These are phyloP conservation scores for Drosophila maculinotata DNA, from an alignment of 2,888 invertebrate species.

Conservation along the genomic window DNA sequence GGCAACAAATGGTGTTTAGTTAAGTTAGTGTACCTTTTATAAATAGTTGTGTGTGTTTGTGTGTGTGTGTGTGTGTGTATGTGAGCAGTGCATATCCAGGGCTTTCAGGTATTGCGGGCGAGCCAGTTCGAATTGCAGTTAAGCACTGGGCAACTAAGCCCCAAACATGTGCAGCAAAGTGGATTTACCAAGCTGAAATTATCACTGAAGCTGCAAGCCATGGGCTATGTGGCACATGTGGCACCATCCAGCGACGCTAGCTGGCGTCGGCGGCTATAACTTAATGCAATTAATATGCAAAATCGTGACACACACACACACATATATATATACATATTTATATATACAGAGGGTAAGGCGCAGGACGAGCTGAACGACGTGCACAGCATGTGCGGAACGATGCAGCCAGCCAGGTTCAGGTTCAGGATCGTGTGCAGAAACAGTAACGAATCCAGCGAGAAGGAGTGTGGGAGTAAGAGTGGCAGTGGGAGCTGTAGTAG, in stretches of 20 bases:
- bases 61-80: background rate
- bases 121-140: conserved; percentile 55
- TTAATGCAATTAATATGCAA: conserved; percentile 84
- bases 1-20: conserved; percentile 49
- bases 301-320: conserved; percentile 75
- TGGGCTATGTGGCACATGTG: conserved; percentile 68
- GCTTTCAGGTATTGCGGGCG: conserved; percentile 34
- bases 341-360: background rate
- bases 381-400: conserved; percentile 80
- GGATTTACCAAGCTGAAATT: conserved; percentile 78
- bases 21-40: conserved; percentile 35
- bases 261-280: conserved; percentile 70
- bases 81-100: conserved; percentile 15
- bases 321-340: conserved; percentile 21
- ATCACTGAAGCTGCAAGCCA: conserved; percentile 63
- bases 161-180: conserved; percentile 78
- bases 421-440: conserved; percentile 64
- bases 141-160: conserved; percentile 65
- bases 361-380: conserved; percentile 51
- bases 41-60: conserved; percentile 26
- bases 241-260: conserved; percentile 61
- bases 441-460: conserved; percentile 52
- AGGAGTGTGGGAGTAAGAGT: conserved; percentile 13
- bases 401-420: conserved; percentile 65
- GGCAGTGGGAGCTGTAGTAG: conserved; percentile 10